phyloP scores from a whole-genome alignment of 2,888 invertebrate genomes.

The Electrophaes corylata region DNA sequence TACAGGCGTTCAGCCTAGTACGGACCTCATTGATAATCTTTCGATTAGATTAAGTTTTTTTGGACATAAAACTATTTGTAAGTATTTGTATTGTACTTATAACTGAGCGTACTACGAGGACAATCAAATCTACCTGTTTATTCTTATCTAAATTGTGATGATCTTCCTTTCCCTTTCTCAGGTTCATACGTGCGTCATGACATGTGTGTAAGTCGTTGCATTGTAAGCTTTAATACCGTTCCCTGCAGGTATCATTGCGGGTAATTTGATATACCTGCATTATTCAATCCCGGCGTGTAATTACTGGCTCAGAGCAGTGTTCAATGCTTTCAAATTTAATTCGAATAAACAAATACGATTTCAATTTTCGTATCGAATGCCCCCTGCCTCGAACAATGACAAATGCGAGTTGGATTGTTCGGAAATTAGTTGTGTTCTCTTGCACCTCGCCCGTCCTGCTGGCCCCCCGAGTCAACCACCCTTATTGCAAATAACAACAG shows the following conservation, averaged over 20 bases:
- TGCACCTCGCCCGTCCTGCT: slow-evolving; percentile 1
- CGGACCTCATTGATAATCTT: no score
- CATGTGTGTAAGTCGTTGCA: not conserved
- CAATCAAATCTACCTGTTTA: not conserved
- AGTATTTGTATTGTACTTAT: no score
- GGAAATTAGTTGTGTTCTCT: slow-evolving; percentile 31
- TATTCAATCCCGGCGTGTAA: slow-evolving; percentile 1
- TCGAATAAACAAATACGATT: slow-evolving; percentile 4
- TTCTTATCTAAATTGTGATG: not conserved
- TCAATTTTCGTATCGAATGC: slow-evolving; percentile 8
- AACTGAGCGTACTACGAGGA: no score
- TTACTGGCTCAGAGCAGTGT: not conserved
- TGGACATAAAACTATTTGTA: no score
- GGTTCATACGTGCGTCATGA: no score
- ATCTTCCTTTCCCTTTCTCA: no score
- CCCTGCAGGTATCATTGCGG: slow-evolving; percentile 1
- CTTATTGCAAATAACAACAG: not conserved
- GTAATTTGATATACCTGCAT: not conserved
- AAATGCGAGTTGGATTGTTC: slow-evolving; percentile 36
- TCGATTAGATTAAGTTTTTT: no score
- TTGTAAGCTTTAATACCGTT: no score
- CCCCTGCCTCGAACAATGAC: slow-evolving; percentile 30
- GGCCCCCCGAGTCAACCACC: not conserved
- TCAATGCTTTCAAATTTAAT: slow-evolving; percentile 1
- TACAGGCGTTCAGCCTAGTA: no score